Conservation (phyloP, 1,140 invertebrate species). For the Scaptomyza graminum region DNA sequence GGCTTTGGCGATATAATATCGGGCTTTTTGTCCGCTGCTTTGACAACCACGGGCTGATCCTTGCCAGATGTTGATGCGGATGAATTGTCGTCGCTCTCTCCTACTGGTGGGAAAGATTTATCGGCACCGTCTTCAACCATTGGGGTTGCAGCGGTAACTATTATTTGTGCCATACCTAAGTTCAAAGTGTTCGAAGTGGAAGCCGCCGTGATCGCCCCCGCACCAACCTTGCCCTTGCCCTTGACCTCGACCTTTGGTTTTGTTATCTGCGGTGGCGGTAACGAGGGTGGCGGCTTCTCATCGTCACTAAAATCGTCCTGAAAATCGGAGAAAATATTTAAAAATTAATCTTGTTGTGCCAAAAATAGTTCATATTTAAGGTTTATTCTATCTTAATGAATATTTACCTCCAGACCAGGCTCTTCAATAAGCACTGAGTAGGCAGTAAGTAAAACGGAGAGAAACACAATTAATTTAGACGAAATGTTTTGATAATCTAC, state of each 20-base stretch:
- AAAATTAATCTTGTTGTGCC: no score
- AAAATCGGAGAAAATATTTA: slow-evolving; percentile 1
- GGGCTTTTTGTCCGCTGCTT: slow-evolving; percentile 58
- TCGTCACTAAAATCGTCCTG: slow-evolving; percentile 81
- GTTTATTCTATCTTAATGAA: background rate
- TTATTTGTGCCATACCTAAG: slow-evolving; percentile 92
- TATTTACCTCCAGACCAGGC: slow-evolving; percentile 81
- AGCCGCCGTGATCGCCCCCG: slow-evolving; percentile 17
- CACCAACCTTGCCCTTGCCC: slow-evolving; percentile 10
- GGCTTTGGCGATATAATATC: slow-evolving; percentile 76
- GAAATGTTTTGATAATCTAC: slow-evolving; percentile 2
- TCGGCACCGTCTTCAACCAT: slow-evolving; percentile 89
- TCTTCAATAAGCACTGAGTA: slow-evolving; percentile 82
- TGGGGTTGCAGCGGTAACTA: slow-evolving; percentile 94
- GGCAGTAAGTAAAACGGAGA: slow-evolving; percentile 73
- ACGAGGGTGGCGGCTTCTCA: slow-evolving; percentile 76
- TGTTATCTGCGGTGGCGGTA: slow-evolving; percentile 69
- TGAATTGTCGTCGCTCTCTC: slow-evolving; percentile 60
- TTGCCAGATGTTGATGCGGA: slow-evolving; percentile 35
- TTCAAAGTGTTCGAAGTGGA: slow-evolving; percentile 65
- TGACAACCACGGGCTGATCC: slow-evolving; percentile 13
- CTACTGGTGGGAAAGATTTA: slow-evolving; percentile 84
- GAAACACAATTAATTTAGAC: slow-evolving; percentile 50
- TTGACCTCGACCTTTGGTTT: slow-evolving; percentile 80
- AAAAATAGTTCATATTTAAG: background rate